phyloP scores from a whole-genome alignment of 2,888 invertebrate genomes.

The Heteromyza rotundicornis region DNA sequence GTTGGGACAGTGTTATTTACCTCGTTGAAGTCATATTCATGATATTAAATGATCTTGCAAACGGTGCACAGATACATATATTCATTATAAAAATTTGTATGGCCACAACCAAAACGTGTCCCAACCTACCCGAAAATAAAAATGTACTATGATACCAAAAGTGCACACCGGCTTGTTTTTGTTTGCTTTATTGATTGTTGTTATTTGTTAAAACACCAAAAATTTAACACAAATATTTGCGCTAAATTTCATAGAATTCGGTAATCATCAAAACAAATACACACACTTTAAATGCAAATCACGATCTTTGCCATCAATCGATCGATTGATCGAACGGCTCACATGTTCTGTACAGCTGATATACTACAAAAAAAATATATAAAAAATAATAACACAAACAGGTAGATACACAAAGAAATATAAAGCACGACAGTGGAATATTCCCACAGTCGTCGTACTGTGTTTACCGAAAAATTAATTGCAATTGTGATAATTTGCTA shows the following conservation, averaged over 20 bases:
- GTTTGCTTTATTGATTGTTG: background rate
- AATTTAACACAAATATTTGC: slow-evolving; percentile 1
- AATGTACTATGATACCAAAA: background rate
- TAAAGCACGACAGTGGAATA: slow-evolving; percentile 17
- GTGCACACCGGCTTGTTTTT: background rate
- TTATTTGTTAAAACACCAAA: background rate
- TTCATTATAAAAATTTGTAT: no score
- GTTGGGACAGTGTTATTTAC: no score
- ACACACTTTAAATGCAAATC: slow-evolving; percentile 18
- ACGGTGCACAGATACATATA: no score
- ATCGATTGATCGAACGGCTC: background rate
- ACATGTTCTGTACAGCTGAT: background rate
- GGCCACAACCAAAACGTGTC: no score
- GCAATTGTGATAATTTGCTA: slow-evolving; percentile 14
- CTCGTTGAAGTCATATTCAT: no score
- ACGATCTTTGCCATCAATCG: slow-evolving; percentile 4
- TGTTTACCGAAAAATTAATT: background rate
- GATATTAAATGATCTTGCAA: no score
- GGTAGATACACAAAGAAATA: background rate
- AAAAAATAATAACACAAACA: background rate
- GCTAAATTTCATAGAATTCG: background rate
- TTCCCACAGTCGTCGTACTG: slow-evolving; percentile 20
- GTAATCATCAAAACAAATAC: slow-evolving; percentile 10
- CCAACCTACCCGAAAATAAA: no score
- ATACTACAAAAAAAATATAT: no score